Evolutionary conservation across 2,888 invertebrate genomes (phyloP).

Genomic region (Plutella xylostella): DNA sequence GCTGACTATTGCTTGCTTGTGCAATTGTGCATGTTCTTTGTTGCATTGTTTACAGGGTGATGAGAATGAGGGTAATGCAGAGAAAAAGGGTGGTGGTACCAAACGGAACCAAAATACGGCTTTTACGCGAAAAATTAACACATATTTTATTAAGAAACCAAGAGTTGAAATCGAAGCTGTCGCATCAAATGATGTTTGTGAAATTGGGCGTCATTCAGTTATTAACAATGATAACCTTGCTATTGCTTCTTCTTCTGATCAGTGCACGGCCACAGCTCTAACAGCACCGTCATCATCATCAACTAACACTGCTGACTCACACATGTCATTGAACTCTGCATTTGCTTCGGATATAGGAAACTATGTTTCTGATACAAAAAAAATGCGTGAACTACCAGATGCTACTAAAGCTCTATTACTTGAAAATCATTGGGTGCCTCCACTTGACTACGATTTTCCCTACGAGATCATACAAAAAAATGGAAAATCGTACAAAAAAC

Average conservation of each 20-base stretch:
- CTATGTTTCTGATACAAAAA: slow-evolving; percentile 8
- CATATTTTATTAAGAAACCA: slow-evolving; percentile 5
- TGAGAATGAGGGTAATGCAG: too few relatives aligned
- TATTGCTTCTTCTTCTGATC: slow-evolving; percentile 11
- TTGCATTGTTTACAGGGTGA: too few relatives aligned
- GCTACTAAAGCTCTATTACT: slow-evolving; percentile 11
- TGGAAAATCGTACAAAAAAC: background rate
- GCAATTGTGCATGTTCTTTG: too few relatives aligned
- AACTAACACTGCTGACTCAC: slow-evolving; percentile 1
- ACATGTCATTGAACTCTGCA: slow-evolving; percentile 1
- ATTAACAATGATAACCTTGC: slow-evolving; percentile 2
- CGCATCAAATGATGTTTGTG: background rate
- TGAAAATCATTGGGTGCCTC: slow-evolving; percentile 14
- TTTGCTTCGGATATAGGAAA: slow-evolving; percentile 11
- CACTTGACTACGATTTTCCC: background rate
- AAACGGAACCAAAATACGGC: slow-evolving; percentile 7
- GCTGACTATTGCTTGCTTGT: too few relatives aligned
- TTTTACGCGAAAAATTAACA: slow-evolving; percentile 5
- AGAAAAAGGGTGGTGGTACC: slow-evolving; percentile 6
- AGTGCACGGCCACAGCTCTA: slow-evolving; percentile 5
- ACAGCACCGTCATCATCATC: slow-evolving; percentile 3
- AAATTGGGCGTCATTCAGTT: slow-evolving; percentile 7
- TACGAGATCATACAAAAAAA: background rate
- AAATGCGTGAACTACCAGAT: slow-evolving; percentile 6
- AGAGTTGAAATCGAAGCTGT: slow-evolving; percentile 8